Conservation (phyloP, 2,797 vertebrate genomes). For the Pipistrellus nathusii region DNA sequence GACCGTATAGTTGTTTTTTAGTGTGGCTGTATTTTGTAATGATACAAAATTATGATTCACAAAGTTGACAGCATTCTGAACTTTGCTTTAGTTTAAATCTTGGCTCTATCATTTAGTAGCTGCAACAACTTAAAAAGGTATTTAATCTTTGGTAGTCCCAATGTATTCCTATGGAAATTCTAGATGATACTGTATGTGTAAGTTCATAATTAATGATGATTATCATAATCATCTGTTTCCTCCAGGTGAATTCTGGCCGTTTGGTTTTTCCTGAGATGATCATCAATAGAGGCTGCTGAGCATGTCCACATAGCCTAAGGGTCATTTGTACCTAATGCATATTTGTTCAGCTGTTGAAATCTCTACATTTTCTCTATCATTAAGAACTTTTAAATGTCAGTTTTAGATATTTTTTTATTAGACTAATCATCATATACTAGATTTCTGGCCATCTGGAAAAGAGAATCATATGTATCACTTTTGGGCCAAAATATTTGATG, state of each 20-base stretch:
- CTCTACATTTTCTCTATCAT: conserved; percentile 7
- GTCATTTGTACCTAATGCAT: conserved; percentile 3
- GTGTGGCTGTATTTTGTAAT: not conserved
- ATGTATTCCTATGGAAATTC: not conserved
- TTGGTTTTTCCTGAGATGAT: conserved; percentile 14
- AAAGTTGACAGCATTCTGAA: not conserved
- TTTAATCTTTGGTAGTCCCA: not conserved
- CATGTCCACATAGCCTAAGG: not conserved
- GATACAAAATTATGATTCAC: not conserved
- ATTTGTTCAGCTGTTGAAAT: conserved; percentile 36
- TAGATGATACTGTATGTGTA: not conserved
- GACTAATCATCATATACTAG: conserved; percentile 19
- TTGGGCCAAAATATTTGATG: conserved; percentile 53
- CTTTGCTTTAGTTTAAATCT: not conserved
- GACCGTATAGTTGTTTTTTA: not conserved
- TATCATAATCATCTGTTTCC: not conserved
- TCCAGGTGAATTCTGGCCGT: not conserved
- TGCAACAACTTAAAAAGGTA: not conserved
- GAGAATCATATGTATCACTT: conserved; percentile 40
- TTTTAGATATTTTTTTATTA: conserved; percentile 44
- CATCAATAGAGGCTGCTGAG: conserved; percentile 3
- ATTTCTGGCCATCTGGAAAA: conserved; percentile 50
- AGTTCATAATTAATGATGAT: conserved; percentile 26
- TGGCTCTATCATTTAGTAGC: not conserved
- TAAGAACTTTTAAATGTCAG: not conserved